Conservation (phyloP, 1,140 invertebrate genomes). For the Drosophila saltans region DNA sequence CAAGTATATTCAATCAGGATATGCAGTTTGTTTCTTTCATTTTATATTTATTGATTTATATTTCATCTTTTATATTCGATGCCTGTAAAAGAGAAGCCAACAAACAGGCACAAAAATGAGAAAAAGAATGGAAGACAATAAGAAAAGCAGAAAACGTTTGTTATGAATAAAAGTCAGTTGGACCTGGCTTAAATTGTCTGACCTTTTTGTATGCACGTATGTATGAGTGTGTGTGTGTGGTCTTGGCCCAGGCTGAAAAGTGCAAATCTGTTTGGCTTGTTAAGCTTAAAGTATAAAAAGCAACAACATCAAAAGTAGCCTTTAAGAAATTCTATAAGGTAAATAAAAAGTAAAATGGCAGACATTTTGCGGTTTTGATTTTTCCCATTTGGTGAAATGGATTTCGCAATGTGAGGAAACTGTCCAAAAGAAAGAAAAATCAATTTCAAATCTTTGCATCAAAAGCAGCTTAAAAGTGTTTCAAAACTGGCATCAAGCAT, state of each 20-base stretch:
- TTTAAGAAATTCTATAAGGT: slow-evolving; percentile 9
- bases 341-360: not conserved
- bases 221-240: slow-evolving; percentile 44
- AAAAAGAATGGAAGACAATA: slow-evolving; percentile 24
- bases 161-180: slow-evolving; percentile 46
- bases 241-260: slow-evolving; percentile 24
- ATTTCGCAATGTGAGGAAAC: not conserved
- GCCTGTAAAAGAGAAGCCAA: slow-evolving; percentile 46
- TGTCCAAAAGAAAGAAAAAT: not conserved
- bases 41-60: slow-evolving; percentile 50
- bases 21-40: slow-evolving; percentile 57
- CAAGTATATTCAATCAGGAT: slow-evolving; percentile 52
- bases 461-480: not conserved
- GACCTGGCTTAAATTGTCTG: slow-evolving; percentile 43
- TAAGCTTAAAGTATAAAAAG: slow-evolving; percentile 28
- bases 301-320: slow-evolving; percentile 14
- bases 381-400: not conserved
- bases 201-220: slow-evolving; percentile 28
- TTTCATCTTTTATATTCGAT: slow-evolving; percentile 6
- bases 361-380: slow-evolving; percentile 1
- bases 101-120: not conserved
- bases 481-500: not conserved
- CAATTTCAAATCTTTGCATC: not conserved
- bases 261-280: slow-evolving; percentile 36
- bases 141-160: slow-evolving; percentile 30